Evolutionary conservation across 2,888 invertebrate genomes (phyloP), one percentile per base, ranked within the genome.

Genomic region (Eilema caniola): DNA sequence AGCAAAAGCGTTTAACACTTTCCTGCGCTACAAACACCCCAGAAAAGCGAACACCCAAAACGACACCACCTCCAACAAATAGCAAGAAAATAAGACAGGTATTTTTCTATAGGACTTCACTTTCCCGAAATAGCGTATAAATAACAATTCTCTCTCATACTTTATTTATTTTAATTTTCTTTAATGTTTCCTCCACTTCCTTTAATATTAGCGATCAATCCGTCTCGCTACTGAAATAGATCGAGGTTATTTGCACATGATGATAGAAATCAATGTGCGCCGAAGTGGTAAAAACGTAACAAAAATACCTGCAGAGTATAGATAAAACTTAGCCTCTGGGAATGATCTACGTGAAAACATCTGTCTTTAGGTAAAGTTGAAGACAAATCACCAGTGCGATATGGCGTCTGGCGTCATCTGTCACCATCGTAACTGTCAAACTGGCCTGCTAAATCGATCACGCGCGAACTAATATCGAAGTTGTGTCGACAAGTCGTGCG

Each of bases 391-490:
- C 91, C 90, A 85, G 81, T 81, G 86, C 91, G 91, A 90, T 93
- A 91, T 92, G 92, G 90, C 90, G 88, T 86, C 87, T 86, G 82
- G 89, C 91, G 89, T 94, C 94, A 94, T 95, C 94, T 92, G 93
- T 94, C 93, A 93, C 91, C 87, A 92, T 93, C 93, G 89, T 79
- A 93, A 93, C 93, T 94, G 94, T 94, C 94, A 93, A 92, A 94
- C 89, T 91, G 89, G 89, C 86, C 88, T 88, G 93, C 89, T 88
- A 88, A 91, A 95, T 94, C 94, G 94, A 94, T 95, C 94, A 95
- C 92, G 90, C 88, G 90, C 90, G 86, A 95, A 95, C 93, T 94
- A 95, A 94, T 95, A 94, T 93, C 91, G 87, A 94, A 94, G 92
- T 94, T 92, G 87, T 83, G 87, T 84, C 86, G 85, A 88, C 87